phyloP scores from a whole-genome alignment of 2,113 vertebrate genomes.

The Sinocyclocheilus maitianheensis region DNA sequence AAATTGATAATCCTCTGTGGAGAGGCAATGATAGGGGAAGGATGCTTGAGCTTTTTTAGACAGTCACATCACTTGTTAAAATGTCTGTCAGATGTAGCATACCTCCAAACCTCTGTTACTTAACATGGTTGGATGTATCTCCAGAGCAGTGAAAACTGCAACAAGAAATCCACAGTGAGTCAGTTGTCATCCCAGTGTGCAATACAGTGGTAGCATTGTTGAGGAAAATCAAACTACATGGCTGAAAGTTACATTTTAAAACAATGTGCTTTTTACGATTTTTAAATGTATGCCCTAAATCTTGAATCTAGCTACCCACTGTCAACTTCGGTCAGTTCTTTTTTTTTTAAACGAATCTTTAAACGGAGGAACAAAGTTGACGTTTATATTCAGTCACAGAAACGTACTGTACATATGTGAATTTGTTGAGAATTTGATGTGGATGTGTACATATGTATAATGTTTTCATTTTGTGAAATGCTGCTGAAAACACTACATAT shows the following conservation, averaged over 20 bases:
- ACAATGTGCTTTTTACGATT: slow-evolving; percentile 78
- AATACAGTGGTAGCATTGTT: slow-evolving; percentile 71
- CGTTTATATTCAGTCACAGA: slow-evolving; percentile 85
- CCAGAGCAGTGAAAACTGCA: slow-evolving; percentile 37
- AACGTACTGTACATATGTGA: slow-evolving; percentile 88
- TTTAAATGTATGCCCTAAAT: slow-evolving; percentile 60
- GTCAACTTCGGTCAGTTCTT: slow-evolving; percentile 73
- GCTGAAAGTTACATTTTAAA: slow-evolving; percentile 70
- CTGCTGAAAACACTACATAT: slow-evolving; percentile 64
- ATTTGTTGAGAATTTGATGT: slow-evolving; percentile 85
- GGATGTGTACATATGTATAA: slow-evolving; percentile 91
- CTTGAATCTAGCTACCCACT: slow-evolving; percentile 74
- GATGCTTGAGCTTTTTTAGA: slow-evolving; percentile 63
- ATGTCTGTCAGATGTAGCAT: slow-evolving; percentile 51
- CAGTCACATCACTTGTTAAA: slow-evolving; percentile 34
- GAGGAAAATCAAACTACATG: slow-evolving; percentile 65
- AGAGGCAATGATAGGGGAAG: slow-evolving; percentile 56
- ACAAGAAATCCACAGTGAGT: slow-evolving; percentile 38
- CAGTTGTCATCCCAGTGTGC: slow-evolving; percentile 41
- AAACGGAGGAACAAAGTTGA: slow-evolving; percentile 80
- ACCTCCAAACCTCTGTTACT: slow-evolving; percentile 39
- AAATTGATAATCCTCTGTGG: slow-evolving; percentile 72
- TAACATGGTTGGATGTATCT: slow-evolving; percentile 51
- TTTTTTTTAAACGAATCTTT: slow-evolving; percentile 41
- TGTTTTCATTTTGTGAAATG: slow-evolving; percentile 70